phyloP scores from a whole-genome alignment of 2,113 vertebrate genomes.

The Melanocharis versteri region DNA sequence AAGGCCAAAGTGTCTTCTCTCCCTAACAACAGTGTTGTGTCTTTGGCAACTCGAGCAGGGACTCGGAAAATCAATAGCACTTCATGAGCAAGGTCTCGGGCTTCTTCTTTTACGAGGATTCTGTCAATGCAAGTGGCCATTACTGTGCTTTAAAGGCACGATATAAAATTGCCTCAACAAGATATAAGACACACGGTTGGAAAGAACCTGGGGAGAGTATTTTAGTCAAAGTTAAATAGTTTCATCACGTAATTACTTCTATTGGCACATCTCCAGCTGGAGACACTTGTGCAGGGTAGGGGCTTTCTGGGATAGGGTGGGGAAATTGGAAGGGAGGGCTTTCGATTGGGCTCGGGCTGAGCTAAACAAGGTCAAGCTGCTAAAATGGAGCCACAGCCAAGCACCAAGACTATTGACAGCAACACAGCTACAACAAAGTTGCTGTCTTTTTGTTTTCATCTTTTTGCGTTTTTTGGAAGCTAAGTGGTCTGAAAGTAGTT shows the following conservation, averaged over 20 bases:
- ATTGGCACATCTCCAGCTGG: slow-evolving; percentile 79
- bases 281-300: slow-evolving; percentile 52
- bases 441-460: neutral
- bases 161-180: slow-evolving; percentile 83
- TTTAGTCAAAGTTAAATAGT: slow-evolving; percentile 84
- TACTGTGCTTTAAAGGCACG: slow-evolving; percentile 84
- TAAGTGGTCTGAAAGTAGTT: slow-evolving; percentile 69
- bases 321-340: slow-evolving; percentile 45
- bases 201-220: slow-evolving; percentile 83
- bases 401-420: slow-evolving; percentile 46
- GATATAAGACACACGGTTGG: slow-evolving; percentile 81
- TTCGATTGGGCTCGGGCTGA: slow-evolving; percentile 49
- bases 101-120: slow-evolving; percentile 81
- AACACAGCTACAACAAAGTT: slow-evolving; percentile 41
- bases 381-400: slow-evolving; percentile 61
- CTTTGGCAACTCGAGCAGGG: slow-evolving; percentile 80
- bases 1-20: slow-evolving; percentile 76
- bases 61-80: slow-evolving; percentile 82
- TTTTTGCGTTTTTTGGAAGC: neutral
- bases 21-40: slow-evolving; percentile 78
- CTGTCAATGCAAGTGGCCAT: slow-evolving; percentile 85
- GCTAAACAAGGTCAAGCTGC: slow-evolving; percentile 72
- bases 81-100: slow-evolving; percentile 80
- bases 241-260: slow-evolving; percentile 82
- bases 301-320: slow-evolving; percentile 53